phyloP scores from a whole-genome alignment of 2,888 invertebrate species.

The Leucoma salicis region DNA sequence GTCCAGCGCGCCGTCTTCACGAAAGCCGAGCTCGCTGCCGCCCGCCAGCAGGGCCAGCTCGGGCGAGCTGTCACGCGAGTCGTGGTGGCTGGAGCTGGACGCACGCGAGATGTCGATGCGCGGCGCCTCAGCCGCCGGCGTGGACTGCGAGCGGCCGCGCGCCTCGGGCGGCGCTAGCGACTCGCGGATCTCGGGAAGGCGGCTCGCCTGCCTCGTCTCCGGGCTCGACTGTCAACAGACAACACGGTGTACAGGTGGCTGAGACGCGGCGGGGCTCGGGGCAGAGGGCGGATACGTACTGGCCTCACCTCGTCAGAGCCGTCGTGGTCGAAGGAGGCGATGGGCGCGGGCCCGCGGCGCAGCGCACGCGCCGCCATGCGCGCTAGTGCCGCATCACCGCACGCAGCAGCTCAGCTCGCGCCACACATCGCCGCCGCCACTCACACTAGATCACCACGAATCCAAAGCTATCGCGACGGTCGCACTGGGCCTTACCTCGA shows the following conservation, averaged over 20 bases:
- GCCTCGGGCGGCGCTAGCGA: conserved; percentile 54
- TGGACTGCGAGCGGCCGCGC: conserved; percentile 70
- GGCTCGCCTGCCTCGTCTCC: conserved; percentile 79
- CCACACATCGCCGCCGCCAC: neutral
- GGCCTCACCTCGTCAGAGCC: conserved; percentile 89
- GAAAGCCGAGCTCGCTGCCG: conserved; percentile 77
- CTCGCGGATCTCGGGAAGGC: conserved; percentile 74
- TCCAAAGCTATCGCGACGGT: neutral
- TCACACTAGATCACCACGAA: neutral
- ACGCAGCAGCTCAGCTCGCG: neutral
- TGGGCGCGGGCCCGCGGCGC: conserved; percentile 95
- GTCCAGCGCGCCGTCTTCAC: conserved; percentile 92
- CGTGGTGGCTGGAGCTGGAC: conserved; percentile 93
- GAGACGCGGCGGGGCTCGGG: neutral
- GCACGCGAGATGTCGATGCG: conserved; percentile 95
- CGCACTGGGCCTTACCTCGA: no score
- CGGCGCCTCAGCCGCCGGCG: conserved; percentile 87
- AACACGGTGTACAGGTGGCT: neutral
- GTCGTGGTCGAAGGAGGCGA: conserved; percentile 95
- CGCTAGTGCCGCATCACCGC: conserved; percentile 22
- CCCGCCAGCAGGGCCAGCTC: conserved; percentile 90
- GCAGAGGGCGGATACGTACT: conserved; percentile 78
- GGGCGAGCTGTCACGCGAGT: conserved; percentile 92
- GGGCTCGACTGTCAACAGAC: conserved; percentile 78
- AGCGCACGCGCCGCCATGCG: conserved; percentile 79